Percentiles rank a stretch among this genome's conserved stretches.
Evolutionary conservation across 2,888 invertebrate species (phyloP).

Genomic region (Monochamus alternatus): DNA sequence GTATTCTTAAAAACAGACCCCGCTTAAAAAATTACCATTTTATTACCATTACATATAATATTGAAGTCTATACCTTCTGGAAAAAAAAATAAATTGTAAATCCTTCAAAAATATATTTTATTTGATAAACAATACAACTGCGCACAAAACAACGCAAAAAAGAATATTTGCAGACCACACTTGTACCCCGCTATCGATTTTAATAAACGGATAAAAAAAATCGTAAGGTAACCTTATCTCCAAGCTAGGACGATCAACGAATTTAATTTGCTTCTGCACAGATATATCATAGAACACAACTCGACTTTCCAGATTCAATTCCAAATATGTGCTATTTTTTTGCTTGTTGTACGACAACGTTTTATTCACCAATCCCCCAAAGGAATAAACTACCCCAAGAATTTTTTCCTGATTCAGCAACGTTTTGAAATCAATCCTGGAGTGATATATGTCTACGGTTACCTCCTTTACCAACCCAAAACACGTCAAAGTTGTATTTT

Average conservation of each 20-base stretch:
- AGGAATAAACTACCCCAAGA: constrained; percentile 60
- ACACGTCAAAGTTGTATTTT: constrained; percentile 64
- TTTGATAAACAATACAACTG: constrained; percentile 7
- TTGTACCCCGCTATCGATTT: constrained; percentile 57
- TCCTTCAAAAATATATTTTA: not conserved
- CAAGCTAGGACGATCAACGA: constrained; percentile 74
- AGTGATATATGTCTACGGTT: constrained; percentile 70
- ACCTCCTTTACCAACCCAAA: constrained; percentile 66
- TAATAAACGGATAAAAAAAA: constrained; percentile 78
- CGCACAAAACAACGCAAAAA: constrained; percentile 12
- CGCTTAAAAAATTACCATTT: too few species aligned
- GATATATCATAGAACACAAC: constrained; percentile 72
- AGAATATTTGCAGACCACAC: constrained; percentile 8
- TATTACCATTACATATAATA: too few species aligned
- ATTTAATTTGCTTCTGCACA: constrained; percentile 68
- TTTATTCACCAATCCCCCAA: constrained; percentile 50
- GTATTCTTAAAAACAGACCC: too few species aligned
- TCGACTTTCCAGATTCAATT: constrained; percentile 56
- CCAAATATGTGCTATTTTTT: constrained; percentile 46
- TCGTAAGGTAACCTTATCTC: constrained; percentile 75
- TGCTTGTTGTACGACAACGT: constrained; percentile 46
- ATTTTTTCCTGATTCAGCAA: constrained; percentile 67
- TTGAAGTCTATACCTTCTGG: too few species aligned
- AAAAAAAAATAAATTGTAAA: not conserved
- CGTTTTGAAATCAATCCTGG: constrained; percentile 65